phyloP scores from a whole-genome alignment of 2,888 invertebrate species.

The Drosophila niveifrons region DNA sequence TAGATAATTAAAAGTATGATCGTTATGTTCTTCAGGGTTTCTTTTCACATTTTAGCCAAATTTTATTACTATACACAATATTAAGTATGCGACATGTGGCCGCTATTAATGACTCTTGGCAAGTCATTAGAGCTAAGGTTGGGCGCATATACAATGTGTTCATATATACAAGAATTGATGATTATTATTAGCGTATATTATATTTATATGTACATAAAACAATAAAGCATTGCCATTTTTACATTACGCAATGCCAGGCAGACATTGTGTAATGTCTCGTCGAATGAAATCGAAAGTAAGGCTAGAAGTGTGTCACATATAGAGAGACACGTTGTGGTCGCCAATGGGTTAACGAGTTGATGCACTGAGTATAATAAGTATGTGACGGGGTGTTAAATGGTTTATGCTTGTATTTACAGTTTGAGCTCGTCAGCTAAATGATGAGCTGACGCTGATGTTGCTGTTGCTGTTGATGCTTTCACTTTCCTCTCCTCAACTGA shows the following conservation, averaged over 20 bases:
- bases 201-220: constrained; percentile 32
- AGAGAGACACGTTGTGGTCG: constrained; percentile 8
- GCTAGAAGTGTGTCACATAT: constrained; percentile 49
- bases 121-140: constrained; percentile 43
- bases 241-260: constrained; percentile 40
- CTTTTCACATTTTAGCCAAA: constrained; percentile 18
- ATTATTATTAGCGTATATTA: constrained; percentile 23
- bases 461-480: constrained; percentile 70
- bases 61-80: constrained; percentile 47
- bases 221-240: constrained; percentile 31
- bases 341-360: constrained; percentile 29
- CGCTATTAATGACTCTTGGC: constrained; percentile 55
- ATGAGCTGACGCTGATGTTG: constrained; percentile 33
- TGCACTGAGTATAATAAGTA: constrained; percentile 1
- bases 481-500: constrained; percentile 58
- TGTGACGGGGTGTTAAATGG: constrained; percentile 23
- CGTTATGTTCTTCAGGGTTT: constrained; percentile 39
- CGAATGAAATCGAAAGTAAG: constrained; percentile 50
- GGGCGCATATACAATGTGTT: constrained; percentile 15
- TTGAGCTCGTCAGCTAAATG: constrained; percentile 31
- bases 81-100: constrained; percentile 73
- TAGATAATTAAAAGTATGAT: background rate
- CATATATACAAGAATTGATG: constrained; percentile 23
- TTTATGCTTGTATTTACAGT: constrained; percentile 60
- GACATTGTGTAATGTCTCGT: constrained; percentile 33